phyloP scores from a whole-genome alignment of 53 echinoderm and acorn worm species.

The Antedon mediterranea region DNA sequence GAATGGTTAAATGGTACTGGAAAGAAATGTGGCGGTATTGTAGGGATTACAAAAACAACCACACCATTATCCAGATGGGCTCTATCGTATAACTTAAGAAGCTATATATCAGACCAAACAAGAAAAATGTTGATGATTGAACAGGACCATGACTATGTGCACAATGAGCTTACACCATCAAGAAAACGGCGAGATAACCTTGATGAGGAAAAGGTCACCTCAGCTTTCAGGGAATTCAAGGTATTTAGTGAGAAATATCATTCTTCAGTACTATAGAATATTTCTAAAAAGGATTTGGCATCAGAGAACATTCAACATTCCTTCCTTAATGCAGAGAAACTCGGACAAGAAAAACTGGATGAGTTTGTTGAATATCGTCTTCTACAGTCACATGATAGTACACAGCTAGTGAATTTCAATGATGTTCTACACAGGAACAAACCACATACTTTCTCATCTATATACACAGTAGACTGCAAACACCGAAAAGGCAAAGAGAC shows the following conservation, averaged over 20 bases:
- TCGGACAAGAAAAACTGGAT: slow-evolving; percentile 6
- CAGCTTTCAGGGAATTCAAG: slow-evolving; percentile 4
- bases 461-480: not conserved
- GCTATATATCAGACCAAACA: slow-evolving; percentile 5
- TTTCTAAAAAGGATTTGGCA: slow-evolving; percentile 18
- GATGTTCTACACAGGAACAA: slow-evolving; percentile 5
- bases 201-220: slow-evolving; percentile 3
- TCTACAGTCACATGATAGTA: not conserved
- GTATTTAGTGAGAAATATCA: not conserved
- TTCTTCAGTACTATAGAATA: slow-evolving; percentile 8
- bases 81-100: slow-evolving; percentile 28
- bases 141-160: not conserved
- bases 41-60: slow-evolving; percentile 28
- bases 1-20: slow-evolving; percentile 31
- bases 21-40: slow-evolving; percentile 33
- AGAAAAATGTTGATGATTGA: not conserved
- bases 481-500: not conserved
- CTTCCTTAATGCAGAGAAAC: slow-evolving; percentile 11
- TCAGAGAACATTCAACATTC: slow-evolving; percentile 11
- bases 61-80: slow-evolving; percentile 34
- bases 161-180: not conserved
- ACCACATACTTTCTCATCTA: not conserved
- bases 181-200: slow-evolving; percentile 3
- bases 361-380: slow-evolving; percentile 5
- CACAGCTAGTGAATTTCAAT: slow-evolving; percentile 5